Base-by-base conservation (phyloP, 92 coral and sea anemone species). In the Palythoa heliodiscus region DNA sequence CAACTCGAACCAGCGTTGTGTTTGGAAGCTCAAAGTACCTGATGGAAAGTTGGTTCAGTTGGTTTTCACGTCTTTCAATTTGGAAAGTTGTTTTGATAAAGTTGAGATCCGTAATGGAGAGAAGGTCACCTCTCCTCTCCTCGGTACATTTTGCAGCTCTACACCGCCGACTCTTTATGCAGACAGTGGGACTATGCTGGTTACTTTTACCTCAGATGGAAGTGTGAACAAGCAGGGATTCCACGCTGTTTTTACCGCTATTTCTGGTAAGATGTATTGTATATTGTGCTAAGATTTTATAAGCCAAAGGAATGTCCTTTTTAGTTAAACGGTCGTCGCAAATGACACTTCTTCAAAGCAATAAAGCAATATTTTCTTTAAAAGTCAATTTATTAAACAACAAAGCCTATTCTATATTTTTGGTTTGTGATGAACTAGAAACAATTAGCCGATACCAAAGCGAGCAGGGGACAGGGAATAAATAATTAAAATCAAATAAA, bases 131-230 rank as follows among this genome's bases (percentile, higher is more conserved):
- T 76, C 81, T 13, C 22, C 68, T 52, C 23, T 76, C 6, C 39
- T 54, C 7, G 68, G 81, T n/a, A 76, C n/a, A 52, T 54, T 52
- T 17, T 76, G 81, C 12, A 67, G 39, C 43, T 52, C 66, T 19
- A 54, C 67, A 54, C 81, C 81, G 7, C 68, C 81, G 53, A 54
- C 66, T 76, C 50, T 53, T 53, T 55, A 76, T 20, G 40, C 82
- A 1, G 19, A 29, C 20, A 16, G 82, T 23, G 47, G 68, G 3
- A 20, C 68, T 3, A 76, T 76, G 82, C 19, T 17, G 39, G 14
- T 76, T 25, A 55, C 13, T 53, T 76, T 76, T 55, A 12, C 68
- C 19, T 76, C 82, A 29, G 82, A 76, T 29, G 48, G 67, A 9
- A 53, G 67, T 13, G 67, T 53, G 16, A 25, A 19, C 13, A 53